Percentiles rank a stretch among this genome's conserved stretches.
phyloP scores from a whole-genome alignment of 2,888 invertebrate species.

The Cephus rjabovi region DNA sequence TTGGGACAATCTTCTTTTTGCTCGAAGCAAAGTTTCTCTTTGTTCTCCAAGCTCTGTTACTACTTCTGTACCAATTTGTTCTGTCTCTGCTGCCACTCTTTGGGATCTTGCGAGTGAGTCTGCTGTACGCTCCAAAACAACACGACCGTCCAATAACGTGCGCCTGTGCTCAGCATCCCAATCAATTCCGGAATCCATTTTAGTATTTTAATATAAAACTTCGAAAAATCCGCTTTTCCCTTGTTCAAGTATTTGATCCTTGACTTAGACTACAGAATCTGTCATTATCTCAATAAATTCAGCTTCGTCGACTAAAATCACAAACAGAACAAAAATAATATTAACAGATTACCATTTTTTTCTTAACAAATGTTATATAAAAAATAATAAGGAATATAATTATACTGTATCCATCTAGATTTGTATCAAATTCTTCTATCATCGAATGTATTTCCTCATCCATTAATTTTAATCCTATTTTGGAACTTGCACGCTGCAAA shows the following conservation, averaged over 20 bases:
- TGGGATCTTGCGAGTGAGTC: conserved; percentile 78
- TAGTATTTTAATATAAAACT: conserved; percentile 11
- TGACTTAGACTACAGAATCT: conserved; percentile 15
- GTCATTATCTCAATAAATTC: conserved; percentile 41
- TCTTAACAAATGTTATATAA: not conserved
- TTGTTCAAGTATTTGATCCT: not conserved
- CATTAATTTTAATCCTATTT: conserved; percentile 35
- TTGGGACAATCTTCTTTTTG: conserved; percentile 75
- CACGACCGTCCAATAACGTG: conserved; percentile 70
- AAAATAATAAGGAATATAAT: conserved; percentile 1
- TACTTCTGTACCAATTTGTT: conserved; percentile 82
- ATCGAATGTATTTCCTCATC: conserved; percentile 47
- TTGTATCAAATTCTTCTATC: conserved; percentile 50
- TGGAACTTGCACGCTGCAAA: conserved; percentile 38
- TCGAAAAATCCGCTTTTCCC: not conserved
- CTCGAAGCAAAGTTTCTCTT: conserved; percentile 78
- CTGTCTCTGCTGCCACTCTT: conserved; percentile 82
- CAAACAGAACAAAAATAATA: conserved; percentile 1
- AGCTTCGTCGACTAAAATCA: conserved; percentile 35
- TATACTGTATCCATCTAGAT: conserved; percentile 46
- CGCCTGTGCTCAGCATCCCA: conserved; percentile 72
- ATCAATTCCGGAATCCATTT: conserved; percentile 60
- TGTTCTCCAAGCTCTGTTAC: conserved; percentile 81
- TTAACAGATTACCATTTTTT: not conserved
- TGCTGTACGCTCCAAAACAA: conserved; percentile 72